Evolutionary conservation across 2,888 invertebrate genomes (phyloP).

Genomic region (Rhorus exstirpatorius): DNA sequence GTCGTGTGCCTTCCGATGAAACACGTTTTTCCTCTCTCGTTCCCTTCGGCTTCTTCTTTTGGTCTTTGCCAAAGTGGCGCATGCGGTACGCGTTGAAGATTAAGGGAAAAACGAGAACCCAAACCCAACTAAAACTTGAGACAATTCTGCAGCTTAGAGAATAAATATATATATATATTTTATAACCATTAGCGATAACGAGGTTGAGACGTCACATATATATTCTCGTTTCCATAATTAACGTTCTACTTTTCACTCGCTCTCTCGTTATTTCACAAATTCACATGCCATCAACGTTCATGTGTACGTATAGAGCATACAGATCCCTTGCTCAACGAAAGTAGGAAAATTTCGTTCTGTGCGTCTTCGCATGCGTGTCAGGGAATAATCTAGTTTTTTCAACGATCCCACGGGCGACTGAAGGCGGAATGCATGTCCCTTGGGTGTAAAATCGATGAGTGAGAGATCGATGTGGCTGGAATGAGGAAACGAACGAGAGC

Average conservation of each 20-base stretch:
- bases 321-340: too few relatives aligned
- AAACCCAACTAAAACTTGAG: constrained; percentile 5
- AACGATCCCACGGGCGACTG: constrained; percentile 41
- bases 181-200: constrained; percentile 51
- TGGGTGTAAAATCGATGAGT: constrained; percentile 34
- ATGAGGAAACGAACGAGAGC: constrained; percentile 20
- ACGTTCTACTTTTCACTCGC: constrained; percentile 35
- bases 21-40: constrained; percentile 71
- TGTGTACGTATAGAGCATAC: constrained; percentile 37
- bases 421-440: constrained; percentile 42
- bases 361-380: constrained; percentile 53
- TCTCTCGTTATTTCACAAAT: constrained; percentile 27
- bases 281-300: constrained; percentile 65
- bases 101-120: constrained; percentile 20
- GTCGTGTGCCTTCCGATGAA: constrained; percentile 66
- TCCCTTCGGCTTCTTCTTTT: constrained; percentile 33
- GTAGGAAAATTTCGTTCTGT: background rate
- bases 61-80: constrained; percentile 11
- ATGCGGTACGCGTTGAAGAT: background rate
- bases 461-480: constrained; percentile 25
- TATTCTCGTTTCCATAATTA: constrained; percentile 6
- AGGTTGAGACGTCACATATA: constrained; percentile 32
- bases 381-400: constrained; percentile 69
- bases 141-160: constrained; percentile 34
- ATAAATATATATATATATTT: constrained; percentile 44